Base-by-base conservation (phyloP, 1,140 invertebrate genomes). In the Rhyacophila brunnea region DNA sequence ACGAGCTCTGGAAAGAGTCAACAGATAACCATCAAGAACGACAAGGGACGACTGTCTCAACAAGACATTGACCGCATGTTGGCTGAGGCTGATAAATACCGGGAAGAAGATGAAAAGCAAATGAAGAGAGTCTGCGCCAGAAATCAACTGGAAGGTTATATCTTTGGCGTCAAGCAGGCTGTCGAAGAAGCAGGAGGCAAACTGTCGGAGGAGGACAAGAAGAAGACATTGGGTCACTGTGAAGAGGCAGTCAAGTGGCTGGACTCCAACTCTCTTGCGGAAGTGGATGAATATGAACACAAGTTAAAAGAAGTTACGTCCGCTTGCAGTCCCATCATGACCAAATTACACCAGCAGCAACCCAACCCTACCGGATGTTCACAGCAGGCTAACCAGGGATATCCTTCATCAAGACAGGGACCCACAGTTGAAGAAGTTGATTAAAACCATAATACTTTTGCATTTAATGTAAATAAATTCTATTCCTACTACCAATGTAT, bases 341-440 rank as follows among this genome's bases (percentile, higher is more conserved):
- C 75, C 4, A 66, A 57, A 54, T 35, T 66, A 58, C 52, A 62
- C 42, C 47, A 64, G 50, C 9, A 62, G 68, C 46, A 67, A 17
- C 11, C 20, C n/a, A n/a, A 32, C 10, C 48, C 23, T 11, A n/a
- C 28, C 10, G 28, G 67, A 46, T 75, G 71, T 67, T 71, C 67
- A 36, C 74, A 72, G 59, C 73, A 75, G 51, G 68, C 69, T n/a
- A 59, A 62, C 4, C 71, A 74, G 40, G 64, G 58, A 43, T 58
- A 56, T 11, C 23, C 23, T 5, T 28, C 23, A 9, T 28, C 23
- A 28, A 55, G 61, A 42, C 65, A 68, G 20, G 85, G 84, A 46
- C 85, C 86, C 36, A 89, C 84, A 7, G 83, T 89, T 43, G 87
- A 89, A 70, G 87, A 89, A 74, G 87, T 89, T 17, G 86, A 89